Conservation (phyloP, 2,113 vertebrate species). For the Herpetotheres cachinnans region DNA sequence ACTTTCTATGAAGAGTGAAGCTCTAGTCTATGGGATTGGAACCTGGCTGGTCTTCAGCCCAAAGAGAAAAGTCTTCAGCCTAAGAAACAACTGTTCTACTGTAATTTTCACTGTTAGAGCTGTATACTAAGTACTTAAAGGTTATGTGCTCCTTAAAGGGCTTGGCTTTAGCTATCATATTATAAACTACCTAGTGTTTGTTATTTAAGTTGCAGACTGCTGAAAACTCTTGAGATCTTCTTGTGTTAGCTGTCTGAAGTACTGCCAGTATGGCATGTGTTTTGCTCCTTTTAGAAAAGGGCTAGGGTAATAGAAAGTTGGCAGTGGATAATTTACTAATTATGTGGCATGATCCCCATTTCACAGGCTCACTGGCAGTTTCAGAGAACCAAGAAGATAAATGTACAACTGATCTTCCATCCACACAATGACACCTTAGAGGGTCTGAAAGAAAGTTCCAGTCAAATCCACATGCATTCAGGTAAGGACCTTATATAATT, state of each 20-base stretch:
- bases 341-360: not conserved
- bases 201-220: constrained; percentile 74
- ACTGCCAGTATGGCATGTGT: constrained; percentile 50
- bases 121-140: constrained; percentile 59
- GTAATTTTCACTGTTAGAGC: not conserved
- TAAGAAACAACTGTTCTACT: constrained; percentile 28
- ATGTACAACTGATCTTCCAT: not conserved
- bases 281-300: constrained; percentile 67
- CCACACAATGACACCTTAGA: not conserved
- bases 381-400: constrained; percentile 1
- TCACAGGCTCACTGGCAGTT: not conserved
- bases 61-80: constrained; percentile 72
- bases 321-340: constrained; percentile 25
- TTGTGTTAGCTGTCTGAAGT: constrained; percentile 23
- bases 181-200: constrained; percentile 73
- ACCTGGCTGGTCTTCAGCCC: constrained; percentile 8
- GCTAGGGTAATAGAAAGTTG: not conserved
- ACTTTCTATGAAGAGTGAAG: not conserved
- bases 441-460: not conserved
- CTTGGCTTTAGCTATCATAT: constrained; percentile 72
- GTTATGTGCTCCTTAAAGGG: constrained; percentile 78
- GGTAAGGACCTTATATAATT: not conserved
- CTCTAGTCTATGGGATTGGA: not conserved
- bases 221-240: constrained; percentile 58
- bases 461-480: not conserved